Base-by-base conservation (phyloP, 2,113 vertebrate species). In the Pseudorhombus dupliciocellatus region DNA sequence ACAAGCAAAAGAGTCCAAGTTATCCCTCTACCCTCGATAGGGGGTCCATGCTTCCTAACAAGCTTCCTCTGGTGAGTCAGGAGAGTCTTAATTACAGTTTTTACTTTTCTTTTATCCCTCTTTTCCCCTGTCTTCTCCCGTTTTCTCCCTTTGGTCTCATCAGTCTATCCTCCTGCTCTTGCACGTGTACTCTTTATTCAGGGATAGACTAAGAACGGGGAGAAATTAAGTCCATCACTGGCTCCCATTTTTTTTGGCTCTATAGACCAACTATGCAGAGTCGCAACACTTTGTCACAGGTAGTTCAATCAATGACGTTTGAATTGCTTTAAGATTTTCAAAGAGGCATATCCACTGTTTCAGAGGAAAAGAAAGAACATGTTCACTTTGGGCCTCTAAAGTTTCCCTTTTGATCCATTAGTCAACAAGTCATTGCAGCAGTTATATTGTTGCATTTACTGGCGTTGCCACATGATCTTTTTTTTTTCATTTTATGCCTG, bases 51-150 rank as follows among this genome's bases (percentile, higher is more conserved):
- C 83, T 88, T 88, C 74, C 89, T 92, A 92, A 93, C 89, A 90
- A 92, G 91, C 90, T 69, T 85, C 87, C 91, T 86, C 91, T 85
- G 79, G 88, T 88, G 92, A 91, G 87, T 89, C 87, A 76, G 79
- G 82, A 88, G 85, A 81, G 90, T 87, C 88, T 93, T 93, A 93
- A 93, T 94, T 93, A 92, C 88, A 86, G 83, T 90, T 92, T 92
- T 89, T 88, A 86, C 77, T 91, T 89, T 90, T 80, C 73, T 83
- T 89, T 89, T 84, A 83, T 90, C 79, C 84, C 78, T 80, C 86
- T 78, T 46, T 77, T 81, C 77, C 75, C 75, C 70, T 70, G 82
- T 85, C 79, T 67, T 69, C 68, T 84, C 40, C 26, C 64, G 2
- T 82, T 52, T 73, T 34, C 62, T 88, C 80, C 79, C 83, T 81